These are phyloP conservation scores for Menidia beryllina DNA, from an alignment of 2,113 vertebrate species.

Conservation along the genomic window DNA sequence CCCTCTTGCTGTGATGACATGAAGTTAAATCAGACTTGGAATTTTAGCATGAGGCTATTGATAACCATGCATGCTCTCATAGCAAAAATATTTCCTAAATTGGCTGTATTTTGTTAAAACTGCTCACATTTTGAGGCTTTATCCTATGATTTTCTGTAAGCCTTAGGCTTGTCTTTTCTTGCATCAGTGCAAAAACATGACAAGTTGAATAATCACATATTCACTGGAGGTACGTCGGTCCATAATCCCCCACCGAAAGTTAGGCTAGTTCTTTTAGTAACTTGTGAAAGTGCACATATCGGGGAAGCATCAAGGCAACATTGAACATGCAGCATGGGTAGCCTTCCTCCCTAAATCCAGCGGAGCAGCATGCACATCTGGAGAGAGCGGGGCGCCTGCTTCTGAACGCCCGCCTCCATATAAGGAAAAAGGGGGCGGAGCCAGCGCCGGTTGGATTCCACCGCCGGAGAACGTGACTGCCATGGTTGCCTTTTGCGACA, in stretches of 20 bases:
- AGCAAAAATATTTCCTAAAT: background rate
- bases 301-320: background rate
- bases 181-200: slow-evolving; percentile 3
- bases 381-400: slow-evolving; percentile 61
- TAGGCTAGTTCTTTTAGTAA: slow-evolving; percentile 14
- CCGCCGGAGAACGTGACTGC: slow-evolving; percentile 78
- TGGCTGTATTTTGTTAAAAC: background rate
- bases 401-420: slow-evolving; percentile 53
- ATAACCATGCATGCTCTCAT: background rate
- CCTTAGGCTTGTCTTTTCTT: slow-evolving; percentile 11
- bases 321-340: slow-evolving; percentile 1
- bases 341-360: background rate
- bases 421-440: slow-evolving; percentile 76
- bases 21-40: background rate
- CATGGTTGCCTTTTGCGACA: slow-evolving; percentile 74
- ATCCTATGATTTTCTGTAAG: background rate
- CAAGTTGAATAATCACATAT: slow-evolving; percentile 11
- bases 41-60: background rate
- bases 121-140: background rate
- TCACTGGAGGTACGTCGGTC: background rate
- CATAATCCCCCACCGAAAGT: slow-evolving; percentile 12
- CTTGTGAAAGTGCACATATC: slow-evolving; percentile 1
- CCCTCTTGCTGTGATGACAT: background rate
- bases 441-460: slow-evolving; percentile 68
- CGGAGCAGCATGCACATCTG: slow-evolving; percentile 62